Evolutionary conservation across 2,113 vertebrate genomes (phyloP).

Genomic region (Gambusia affinis): DNA sequence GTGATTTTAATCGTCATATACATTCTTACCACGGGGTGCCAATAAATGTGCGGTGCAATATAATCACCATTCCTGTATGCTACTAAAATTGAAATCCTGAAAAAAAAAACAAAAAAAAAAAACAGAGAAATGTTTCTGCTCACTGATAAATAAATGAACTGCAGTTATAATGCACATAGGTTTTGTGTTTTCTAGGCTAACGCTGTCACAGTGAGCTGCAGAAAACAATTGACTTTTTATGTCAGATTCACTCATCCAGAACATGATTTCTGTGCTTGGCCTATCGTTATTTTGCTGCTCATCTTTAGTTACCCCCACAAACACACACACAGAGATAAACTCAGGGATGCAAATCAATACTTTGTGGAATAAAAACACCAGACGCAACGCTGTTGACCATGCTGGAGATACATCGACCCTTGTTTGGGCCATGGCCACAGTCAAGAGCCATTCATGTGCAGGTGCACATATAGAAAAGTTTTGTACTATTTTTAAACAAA

Average conservation of each 20-base stretch:
- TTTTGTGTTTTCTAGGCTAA: conserved; percentile 23
- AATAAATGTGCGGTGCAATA: neutral
- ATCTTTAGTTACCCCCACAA: conserved; percentile 40
- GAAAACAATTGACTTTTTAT: conserved; percentile 61
- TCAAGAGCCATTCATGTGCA: neutral
- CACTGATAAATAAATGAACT: conserved; percentile 41
- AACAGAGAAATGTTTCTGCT: conserved; percentile 46
- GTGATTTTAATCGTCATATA: no score
- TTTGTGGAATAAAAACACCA: conserved; percentile 47
- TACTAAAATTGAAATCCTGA: conserved; percentile 37
- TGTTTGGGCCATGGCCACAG: conserved; percentile 17
- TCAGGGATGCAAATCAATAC: conserved; percentile 62
- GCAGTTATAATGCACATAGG: conserved; percentile 20
- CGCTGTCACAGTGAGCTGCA: conserved; percentile 42
- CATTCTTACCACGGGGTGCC: no score
- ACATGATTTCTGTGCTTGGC: conserved; percentile 56
- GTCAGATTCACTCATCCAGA: conserved; percentile 69
- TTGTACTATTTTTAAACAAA: neutral
- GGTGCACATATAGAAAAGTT: neutral
- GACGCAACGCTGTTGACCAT: conserved; percentile 69
- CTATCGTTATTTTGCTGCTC: conserved; percentile 36
- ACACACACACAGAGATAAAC: conserved; percentile 23
- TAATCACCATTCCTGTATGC: neutral
- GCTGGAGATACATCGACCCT: conserved; percentile 59
- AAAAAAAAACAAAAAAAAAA: conserved; percentile 41